Conservation (phyloP, 2,888 invertebrate species). For the Drosophila bunnanda region DNA sequence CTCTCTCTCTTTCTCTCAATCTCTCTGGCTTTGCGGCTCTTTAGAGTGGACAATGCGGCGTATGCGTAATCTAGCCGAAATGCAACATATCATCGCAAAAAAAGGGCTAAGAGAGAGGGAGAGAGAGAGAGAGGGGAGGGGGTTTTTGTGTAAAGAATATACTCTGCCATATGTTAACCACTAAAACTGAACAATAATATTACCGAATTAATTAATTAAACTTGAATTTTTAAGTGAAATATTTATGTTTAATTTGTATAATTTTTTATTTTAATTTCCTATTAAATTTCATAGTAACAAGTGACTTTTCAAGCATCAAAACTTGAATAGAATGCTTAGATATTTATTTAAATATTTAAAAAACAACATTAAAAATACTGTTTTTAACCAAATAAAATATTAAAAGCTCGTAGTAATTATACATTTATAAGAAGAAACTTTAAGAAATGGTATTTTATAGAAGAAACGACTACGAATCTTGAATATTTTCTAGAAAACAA, state of each 20-base stretch:
- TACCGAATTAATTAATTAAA: background rate
- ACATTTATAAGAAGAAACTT: no score
- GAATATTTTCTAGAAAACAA: background rate
- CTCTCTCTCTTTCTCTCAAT: background rate
- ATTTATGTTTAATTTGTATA: background rate
- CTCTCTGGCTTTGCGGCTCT: background rate
- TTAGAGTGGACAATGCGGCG: constrained; percentile 61
- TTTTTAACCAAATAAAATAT: background rate
- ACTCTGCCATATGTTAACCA: constrained; percentile 40
- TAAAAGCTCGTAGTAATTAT: no score
- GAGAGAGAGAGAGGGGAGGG: no score
- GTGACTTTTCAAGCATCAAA: background rate
- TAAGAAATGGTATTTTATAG: no score
- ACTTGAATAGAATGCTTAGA: background rate
- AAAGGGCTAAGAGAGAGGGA: background rate
- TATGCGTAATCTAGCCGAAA: constrained; percentile 69
- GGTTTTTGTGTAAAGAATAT: background rate
- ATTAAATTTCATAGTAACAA: no score
- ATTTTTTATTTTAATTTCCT: no score
- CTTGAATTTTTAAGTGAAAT: background rate
- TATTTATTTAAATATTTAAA: background rate
- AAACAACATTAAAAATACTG: background rate
- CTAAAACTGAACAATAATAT: background rate
- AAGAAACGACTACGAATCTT: no score
- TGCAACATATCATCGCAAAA: constrained; percentile 20